Evolutionary conservation across 2,113 vertebrate species (phyloP).

Genomic region (Nycticorax nycticorax): DNA sequence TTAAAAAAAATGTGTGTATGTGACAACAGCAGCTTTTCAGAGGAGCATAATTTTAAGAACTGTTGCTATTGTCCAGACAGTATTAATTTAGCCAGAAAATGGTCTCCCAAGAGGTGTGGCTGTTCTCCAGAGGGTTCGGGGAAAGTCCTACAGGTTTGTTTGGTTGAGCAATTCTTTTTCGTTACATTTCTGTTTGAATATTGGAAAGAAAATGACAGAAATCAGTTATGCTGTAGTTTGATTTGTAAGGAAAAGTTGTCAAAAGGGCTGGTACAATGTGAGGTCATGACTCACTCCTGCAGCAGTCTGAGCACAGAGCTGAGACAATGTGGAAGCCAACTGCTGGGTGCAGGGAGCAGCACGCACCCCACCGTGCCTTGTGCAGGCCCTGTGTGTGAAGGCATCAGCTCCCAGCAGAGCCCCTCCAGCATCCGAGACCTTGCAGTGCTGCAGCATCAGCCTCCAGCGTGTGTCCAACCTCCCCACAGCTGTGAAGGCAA

Average conservation of each 20-base stretch:
- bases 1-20: neutral
- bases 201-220: neutral
- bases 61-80: neutral
- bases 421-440: fast-evolving
- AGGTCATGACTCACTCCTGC: neutral
- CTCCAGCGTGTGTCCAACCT: neutral
- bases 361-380: fast-evolving
- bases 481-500: fast-evolving
- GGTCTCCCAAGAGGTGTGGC: neutral
- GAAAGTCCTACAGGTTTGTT: neutral
- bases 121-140: neutral
- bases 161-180: neutral
- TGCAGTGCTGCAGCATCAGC: neutral
- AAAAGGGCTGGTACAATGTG: neutral
- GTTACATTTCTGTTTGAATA: neutral
- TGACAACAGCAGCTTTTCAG: neutral
- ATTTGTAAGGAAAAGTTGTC: neutral
- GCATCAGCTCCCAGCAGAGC: fast-evolving
- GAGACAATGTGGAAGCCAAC: neutral
- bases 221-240: neutral
- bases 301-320: neutral
- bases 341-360: neutral
- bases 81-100: neutral
- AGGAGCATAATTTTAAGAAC: neutral
- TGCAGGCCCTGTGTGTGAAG: too few relatives aligned